phyloP scores from a whole-genome alignment of 1,140 invertebrate genomes.

The Lutraria rhynchaena region DNA sequence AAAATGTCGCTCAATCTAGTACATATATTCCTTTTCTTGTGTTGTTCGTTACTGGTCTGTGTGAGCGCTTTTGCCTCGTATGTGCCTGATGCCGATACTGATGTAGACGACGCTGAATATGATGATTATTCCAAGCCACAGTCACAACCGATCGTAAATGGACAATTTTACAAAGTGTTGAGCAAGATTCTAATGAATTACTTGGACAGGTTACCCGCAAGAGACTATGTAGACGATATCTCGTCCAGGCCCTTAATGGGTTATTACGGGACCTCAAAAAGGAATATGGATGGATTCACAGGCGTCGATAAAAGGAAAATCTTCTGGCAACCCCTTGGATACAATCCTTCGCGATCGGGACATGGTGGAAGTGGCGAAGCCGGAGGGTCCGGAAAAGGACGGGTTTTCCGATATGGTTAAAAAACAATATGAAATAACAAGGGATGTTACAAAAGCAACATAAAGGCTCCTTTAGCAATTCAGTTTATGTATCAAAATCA shows the following conservation, averaged over 20 bases:
- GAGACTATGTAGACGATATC: not conserved
- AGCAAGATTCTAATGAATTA: conserved; percentile 30
- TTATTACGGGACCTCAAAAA: conserved; percentile 6
- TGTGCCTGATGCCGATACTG: conserved; percentile 5
- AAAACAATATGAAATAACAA: too few species aligned
- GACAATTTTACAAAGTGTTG: conserved; percentile 31
- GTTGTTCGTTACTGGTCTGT: conserved; percentile 5
- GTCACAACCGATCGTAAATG: not conserved
- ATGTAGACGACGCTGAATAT: conserved; percentile 4
- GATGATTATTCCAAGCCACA: conserved; percentile 2
- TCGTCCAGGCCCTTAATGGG: not conserved
- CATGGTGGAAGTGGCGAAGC: not conserved
- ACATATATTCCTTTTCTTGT: conserved; percentile 1
- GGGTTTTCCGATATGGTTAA: conserved; percentile 28
- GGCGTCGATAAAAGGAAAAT: conserved; percentile 18
- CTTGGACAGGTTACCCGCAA: conserved; percentile 2
- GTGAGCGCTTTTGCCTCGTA: conserved; percentile 18
- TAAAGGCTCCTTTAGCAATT: too few species aligned
- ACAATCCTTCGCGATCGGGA: not conserved
- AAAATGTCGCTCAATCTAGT: conserved; percentile 2
- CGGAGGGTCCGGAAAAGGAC: not conserved
- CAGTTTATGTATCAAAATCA: too few species aligned
- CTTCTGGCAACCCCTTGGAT: conserved; percentile 27
- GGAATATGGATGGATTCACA: conserved; percentile 2
- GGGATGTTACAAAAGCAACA: too few species aligned